phyloP scores from a whole-genome alignment of 2,113 vertebrate species.

The Ophthalmolycus amberensis region DNA sequence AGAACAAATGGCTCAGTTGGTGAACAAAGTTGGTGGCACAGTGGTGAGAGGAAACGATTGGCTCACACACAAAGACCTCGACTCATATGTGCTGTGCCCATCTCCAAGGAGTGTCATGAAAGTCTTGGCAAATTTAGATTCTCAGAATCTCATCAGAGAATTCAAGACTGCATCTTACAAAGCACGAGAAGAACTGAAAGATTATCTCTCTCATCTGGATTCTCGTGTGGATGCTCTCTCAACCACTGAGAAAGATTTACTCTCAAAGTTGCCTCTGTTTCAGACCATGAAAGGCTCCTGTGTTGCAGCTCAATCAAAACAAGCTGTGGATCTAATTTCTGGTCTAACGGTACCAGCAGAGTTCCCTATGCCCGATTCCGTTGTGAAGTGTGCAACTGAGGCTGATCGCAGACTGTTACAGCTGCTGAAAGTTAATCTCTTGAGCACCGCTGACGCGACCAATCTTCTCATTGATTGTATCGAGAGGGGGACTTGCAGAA shows the following conservation, averaged over 20 bases:
- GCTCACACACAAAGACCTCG: conserved; percentile 82
- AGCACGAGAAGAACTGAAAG: too few relatives aligned
- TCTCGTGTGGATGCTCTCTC: too few relatives aligned
- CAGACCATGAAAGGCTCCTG: conserved; percentile 69
- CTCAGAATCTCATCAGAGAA: conserved; percentile 74
- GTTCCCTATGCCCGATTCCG: conserved; percentile 79
- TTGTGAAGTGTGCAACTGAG: conserved; percentile 83
- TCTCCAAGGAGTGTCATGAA: conserved; percentile 79
- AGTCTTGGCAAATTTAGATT: conserved; percentile 75
- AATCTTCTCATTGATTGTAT: conserved; percentile 75
- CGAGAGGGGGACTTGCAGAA: conserved; percentile 51
- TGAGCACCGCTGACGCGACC: conserved; percentile 72
- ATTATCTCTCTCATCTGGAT: too few relatives aligned
- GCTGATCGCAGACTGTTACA: conserved; percentile 80
- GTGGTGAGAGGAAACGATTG: conserved; percentile 78
- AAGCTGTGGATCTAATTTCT: conserved; percentile 71
- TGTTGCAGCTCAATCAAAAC: conserved; percentile 67
- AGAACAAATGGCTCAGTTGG: too few relatives aligned
- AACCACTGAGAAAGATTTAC: too few relatives aligned
- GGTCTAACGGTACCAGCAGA: conserved; percentile 72
- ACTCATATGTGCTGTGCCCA: conserved; percentile 81
- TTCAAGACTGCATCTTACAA: too few relatives aligned
- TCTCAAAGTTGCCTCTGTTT: too few relatives aligned
- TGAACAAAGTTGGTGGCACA: conserved; percentile 80
- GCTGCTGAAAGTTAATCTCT: conserved; percentile 71